Evolutionary conservation across 2,797 vertebrate species (phyloP).

Genomic region (Gymnothorax javanicus): DNA sequence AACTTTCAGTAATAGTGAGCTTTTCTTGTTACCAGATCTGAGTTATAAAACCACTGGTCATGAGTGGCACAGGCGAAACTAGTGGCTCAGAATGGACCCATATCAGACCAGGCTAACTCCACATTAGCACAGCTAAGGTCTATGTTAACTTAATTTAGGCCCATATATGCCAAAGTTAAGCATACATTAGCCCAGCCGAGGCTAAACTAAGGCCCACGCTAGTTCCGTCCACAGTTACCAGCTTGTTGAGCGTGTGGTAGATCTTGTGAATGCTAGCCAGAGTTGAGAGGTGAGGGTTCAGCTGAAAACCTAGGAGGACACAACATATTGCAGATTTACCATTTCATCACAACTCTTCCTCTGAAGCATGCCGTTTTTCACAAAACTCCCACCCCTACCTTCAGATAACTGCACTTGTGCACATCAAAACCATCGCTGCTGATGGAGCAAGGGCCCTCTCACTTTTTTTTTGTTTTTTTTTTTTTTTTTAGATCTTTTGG

Average conservation of each 20-base stretch:
- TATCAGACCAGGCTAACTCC: too few relatives aligned
- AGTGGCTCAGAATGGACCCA: too few relatives aligned
- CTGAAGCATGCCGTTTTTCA: not conserved
- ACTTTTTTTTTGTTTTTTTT: too few relatives aligned
- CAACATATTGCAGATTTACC: not conserved
- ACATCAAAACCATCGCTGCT: too few relatives aligned
- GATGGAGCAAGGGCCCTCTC: too few relatives aligned
- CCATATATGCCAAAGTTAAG: not conserved
- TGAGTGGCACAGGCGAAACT: too few relatives aligned
- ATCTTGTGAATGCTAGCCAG: conserved; percentile 99
- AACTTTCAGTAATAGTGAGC: too few relatives aligned
- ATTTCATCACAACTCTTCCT: not conserved
- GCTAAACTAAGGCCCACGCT: not conserved
- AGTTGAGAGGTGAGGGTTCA: conserved; percentile 98
- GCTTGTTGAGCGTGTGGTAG: conserved; percentile 98
- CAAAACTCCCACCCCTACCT: not conserved
- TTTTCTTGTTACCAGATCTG: too few relatives aligned
- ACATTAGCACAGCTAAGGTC: not conserved
- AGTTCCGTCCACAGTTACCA: conserved; percentile 77
- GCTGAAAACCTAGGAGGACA: conserved; percentile 86
- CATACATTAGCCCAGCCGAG: not conserved
- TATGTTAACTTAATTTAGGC: not conserved
- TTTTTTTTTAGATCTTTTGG: too few relatives aligned
- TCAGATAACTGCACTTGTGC: too few relatives aligned
- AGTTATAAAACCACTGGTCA: too few relatives aligned